A percentile compares a stretch with the other conserved stretches of the same genome.
Conservation (phyloP, 2,113 vertebrate genomes). For the Dendrocopos noguchii region DNA sequence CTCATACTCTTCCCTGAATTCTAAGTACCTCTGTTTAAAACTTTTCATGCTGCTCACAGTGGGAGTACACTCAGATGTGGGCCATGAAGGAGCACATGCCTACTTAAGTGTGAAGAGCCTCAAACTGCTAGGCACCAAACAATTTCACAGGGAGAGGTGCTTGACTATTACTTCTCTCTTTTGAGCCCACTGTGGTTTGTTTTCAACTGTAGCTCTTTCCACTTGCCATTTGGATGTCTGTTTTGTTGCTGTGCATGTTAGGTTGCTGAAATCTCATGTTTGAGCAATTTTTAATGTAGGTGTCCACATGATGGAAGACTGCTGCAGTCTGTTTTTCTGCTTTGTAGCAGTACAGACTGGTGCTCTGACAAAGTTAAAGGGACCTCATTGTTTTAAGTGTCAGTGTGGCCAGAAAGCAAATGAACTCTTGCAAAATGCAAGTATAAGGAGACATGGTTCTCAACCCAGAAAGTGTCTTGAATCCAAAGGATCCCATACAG, state of each 20-base stretch:
- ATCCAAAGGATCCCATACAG: not conserved
- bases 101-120: constrained; percentile 20
- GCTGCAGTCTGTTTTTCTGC: not conserved
- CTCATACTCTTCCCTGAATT: not conserved
- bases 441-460: not conserved
- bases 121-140: not conserved
- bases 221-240: constrained; percentile 60
- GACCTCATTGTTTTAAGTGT: not conserved
- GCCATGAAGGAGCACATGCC: not conserved
- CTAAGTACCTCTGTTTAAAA: not conserved
- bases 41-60: not conserved
- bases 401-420: not conserved
- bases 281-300: constrained; percentile 42
- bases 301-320: not conserved
- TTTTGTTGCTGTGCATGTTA: constrained; percentile 48
- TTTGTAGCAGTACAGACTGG: not conserved
- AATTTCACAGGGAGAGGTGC: not conserved
- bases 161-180: constrained; percentile 67
- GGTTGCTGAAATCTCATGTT: constrained; percentile 61
- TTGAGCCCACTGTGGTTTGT: constrained; percentile 68
- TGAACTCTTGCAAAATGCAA: not conserved
- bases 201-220: constrained; percentile 70
- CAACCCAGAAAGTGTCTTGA: not conserved
- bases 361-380: not conserved
- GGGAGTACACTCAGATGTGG: not conserved